Percentiles rank a stretch among this genome's conserved stretches.
Conservation (phyloP, 2,888 invertebrate genomes). For the Monoplex corrugatus region DNA sequence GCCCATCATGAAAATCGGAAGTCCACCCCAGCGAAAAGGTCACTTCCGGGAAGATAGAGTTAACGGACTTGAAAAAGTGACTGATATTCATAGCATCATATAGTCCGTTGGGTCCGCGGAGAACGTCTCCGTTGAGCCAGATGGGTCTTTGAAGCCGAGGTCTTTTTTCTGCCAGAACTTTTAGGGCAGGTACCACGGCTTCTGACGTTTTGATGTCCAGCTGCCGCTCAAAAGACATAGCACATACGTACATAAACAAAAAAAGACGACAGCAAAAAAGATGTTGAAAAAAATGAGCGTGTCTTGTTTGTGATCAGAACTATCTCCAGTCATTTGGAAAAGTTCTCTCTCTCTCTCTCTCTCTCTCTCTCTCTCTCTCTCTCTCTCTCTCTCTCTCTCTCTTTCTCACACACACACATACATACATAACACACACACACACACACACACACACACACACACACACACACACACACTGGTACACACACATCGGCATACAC, state of each 20-base stretch:
- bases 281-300: not conserved
- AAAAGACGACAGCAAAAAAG: not conserved
- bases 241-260: constrained; percentile 84
- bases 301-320: no score
- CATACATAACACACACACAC: no score
- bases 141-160: constrained; percentile 84
- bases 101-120: constrained; percentile 87
- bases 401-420: no score
- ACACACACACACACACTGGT: no score
- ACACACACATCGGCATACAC: no score
- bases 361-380: no score
- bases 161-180: constrained; percentile 64
- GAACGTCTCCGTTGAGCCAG: constrained; percentile 94
- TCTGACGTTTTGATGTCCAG: constrained; percentile 92
- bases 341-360: no score
- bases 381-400: no score
- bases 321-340: no score
- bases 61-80: constrained; percentile 85
- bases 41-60: constrained; percentile 85
- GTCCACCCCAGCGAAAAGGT: constrained; percentile 93
- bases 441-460: no score
- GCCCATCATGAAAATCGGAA: constrained; percentile 86
- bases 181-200: constrained; percentile 83
- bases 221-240: constrained; percentile 86
- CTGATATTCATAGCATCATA: constrained; percentile 86